A percentile compares a stretch with the other conserved stretches of the same genome.
Evolutionary conservation across 2,797 vertebrate species (phyloP).

Genomic region (Fistularia commersonii): DNA sequence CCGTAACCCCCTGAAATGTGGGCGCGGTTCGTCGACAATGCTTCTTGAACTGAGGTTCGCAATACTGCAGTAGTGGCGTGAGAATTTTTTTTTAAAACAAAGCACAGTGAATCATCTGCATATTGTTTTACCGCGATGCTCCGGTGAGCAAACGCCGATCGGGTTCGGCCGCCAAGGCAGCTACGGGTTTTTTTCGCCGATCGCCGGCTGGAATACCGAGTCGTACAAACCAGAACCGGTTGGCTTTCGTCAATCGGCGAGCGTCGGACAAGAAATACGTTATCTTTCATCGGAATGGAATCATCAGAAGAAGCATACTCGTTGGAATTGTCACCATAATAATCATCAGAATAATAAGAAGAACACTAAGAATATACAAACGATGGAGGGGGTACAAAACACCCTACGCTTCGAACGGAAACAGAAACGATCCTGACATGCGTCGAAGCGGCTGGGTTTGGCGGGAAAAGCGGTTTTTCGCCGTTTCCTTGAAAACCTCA

Average conservation of each 20-base stretch:
- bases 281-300: conserved; percentile 69
- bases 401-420: conserved; percentile 65
- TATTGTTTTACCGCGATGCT: conserved; percentile 48
- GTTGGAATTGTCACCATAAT: conserved; percentile 61
- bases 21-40: conserved; percentile 9
- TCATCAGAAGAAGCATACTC: conserved; percentile 71
- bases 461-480: conserved; percentile 81
- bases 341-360: conserved; percentile 56
- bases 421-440: conserved; percentile 75
- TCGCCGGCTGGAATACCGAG: conserved; percentile 49
- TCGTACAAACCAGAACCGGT: conserved; percentile 36
- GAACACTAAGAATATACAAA: conserved; percentile 75
- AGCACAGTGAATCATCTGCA: conserved; percentile 55
- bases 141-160: conserved; percentile 40
- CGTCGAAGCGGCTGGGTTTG: conserved; percentile 79
- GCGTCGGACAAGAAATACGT: conserved; percentile 64
- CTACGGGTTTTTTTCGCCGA: conserved; percentile 44
- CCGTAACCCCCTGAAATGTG: conserved; percentile 16
- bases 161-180: conserved; percentile 56
- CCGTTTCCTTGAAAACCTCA: conserved; percentile 80
- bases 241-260: conserved; percentile 72
- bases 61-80: conserved; percentile 63
- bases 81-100: too few species aligned
- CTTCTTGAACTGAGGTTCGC: conserved; percentile 38
- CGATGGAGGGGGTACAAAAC: conserved; percentile 77